These are phyloP conservation scores for Acronicta leporina DNA, from an alignment of 2,888 invertebrate species.

Conservation along the genomic window DNA sequence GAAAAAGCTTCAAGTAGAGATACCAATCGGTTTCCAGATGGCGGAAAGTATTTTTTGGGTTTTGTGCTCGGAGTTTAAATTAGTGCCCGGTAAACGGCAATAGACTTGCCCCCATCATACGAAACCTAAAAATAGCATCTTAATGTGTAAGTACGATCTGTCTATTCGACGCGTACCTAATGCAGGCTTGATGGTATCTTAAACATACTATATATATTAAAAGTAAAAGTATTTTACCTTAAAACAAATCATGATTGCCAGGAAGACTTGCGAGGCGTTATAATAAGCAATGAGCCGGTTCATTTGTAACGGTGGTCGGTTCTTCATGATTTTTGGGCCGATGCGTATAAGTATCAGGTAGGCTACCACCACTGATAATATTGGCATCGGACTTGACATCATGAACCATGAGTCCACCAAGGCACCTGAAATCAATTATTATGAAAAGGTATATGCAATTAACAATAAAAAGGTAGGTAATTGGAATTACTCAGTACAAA, in stretches of 20 bases:
- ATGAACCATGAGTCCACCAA: slow-evolving; percentile 93
- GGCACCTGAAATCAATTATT: slow-evolving; percentile 88
- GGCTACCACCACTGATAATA: slow-evolving; percentile 90
- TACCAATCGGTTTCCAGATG: too few species aligned
- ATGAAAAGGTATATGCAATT: too few species aligned
- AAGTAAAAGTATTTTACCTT: slow-evolving; percentile 67
- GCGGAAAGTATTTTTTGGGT: too few species aligned
- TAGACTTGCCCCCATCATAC: not conserved
- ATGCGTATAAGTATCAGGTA: slow-evolving; percentile 93
- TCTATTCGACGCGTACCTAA: too few species aligned
- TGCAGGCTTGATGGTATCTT: too few species aligned
- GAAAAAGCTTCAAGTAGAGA: too few species aligned
- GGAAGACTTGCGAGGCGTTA: slow-evolving; percentile 95
- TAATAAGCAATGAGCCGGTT: slow-evolving; percentile 93
- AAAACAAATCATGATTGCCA: slow-evolving; percentile 89
- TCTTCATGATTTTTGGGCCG: slow-evolving; percentile 93
- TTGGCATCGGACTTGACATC: slow-evolving; percentile 93
- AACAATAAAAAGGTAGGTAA: too few species aligned
- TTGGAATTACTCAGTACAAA: too few species aligned
- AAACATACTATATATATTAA: too few species aligned
- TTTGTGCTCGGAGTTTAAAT: too few species aligned
- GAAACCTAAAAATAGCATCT: too few species aligned
- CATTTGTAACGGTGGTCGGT: slow-evolving; percentile 91
- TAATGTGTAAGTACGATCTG: too few species aligned
- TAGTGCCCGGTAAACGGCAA: not conserved